Conservation (phyloP, 64 coral and sea anemone species). For the Pachyseris speciosa region DNA sequence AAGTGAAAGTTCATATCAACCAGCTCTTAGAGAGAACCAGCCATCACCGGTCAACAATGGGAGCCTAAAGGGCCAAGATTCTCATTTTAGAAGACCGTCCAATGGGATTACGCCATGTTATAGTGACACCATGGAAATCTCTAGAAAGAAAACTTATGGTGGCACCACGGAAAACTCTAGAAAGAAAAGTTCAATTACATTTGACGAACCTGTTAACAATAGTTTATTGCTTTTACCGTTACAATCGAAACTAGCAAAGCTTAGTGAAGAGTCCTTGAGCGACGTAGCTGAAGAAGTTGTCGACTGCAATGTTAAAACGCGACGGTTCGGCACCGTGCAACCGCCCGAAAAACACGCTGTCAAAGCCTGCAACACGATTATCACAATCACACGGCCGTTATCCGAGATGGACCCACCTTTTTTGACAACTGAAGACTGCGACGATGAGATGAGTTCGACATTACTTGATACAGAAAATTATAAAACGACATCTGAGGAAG, state of each 20-base stretch:
- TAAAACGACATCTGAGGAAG: neutral
- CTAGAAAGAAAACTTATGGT: neutral
- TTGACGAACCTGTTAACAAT: neutral
- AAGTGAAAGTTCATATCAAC: neutral
- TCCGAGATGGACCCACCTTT: neutral
- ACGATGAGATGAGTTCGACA: neutral
- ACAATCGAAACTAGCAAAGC: neutral
- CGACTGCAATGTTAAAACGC: neutral
- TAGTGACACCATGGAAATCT: neutral
- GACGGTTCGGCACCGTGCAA: neutral
- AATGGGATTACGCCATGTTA: neutral
- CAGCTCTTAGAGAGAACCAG: neutral
- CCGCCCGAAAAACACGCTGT: neutral
- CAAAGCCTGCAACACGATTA: neutral
- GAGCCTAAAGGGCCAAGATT: neutral
- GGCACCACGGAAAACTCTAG: neutral
- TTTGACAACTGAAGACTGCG: neutral
- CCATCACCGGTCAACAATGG: too few species aligned
- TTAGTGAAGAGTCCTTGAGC: neutral
- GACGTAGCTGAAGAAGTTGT: neutral
- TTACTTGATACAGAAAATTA: neutral
- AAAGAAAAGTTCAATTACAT: neutral
- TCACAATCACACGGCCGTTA: neutral
- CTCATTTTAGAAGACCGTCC: too few species aligned
- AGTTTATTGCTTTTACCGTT: neutral